Conservation (phyloP, 2,888 invertebrate genomes). For the Caenorhabditis wallacei region DNA sequence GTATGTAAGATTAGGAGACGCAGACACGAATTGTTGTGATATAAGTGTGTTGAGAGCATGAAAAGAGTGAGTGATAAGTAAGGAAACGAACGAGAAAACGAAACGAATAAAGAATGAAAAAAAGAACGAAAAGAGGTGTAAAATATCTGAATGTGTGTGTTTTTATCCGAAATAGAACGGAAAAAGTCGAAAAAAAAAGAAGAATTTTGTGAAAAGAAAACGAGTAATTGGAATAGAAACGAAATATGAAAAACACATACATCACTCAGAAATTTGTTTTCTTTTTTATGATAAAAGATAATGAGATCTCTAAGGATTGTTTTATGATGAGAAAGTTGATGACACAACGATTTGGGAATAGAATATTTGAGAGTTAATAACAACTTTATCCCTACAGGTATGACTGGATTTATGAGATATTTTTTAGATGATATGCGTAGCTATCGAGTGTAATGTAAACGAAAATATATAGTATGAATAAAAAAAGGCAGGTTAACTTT, state of each 20-base stretch:
- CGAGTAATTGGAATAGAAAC: conserved; percentile 32
- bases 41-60: conserved; percentile 13
- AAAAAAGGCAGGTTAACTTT: no score
- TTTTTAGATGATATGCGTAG: neutral
- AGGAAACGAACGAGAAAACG: conserved; percentile 28
- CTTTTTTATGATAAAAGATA: conserved; percentile 6
- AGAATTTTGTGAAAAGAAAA: conserved; percentile 12
- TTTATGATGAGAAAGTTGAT: neutral
- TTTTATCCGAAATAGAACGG: neutral
- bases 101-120: conserved; percentile 10
- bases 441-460: no score
- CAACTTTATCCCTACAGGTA: neutral
- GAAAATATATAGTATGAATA: no score
- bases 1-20: conserved; percentile 32
- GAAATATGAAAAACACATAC: conserved; percentile 20
- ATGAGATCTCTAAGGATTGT: conserved; percentile 9
- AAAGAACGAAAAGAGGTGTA: conserved; percentile 27
- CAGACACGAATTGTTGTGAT: conserved; percentile 57
- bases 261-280: neutral
- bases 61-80: conserved; percentile 37
- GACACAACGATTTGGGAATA: conserved; percentile 15
- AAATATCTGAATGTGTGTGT: conserved; percentile 16
- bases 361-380: neutral
- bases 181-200: conserved; percentile 8
- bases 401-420: neutral